Percentiles rank a stretch among this genome's conserved stretches.
Evolutionary conservation across 1,140 invertebrate species (phyloP).

Genomic region (Stratiolaelaps scimitus): DNA sequence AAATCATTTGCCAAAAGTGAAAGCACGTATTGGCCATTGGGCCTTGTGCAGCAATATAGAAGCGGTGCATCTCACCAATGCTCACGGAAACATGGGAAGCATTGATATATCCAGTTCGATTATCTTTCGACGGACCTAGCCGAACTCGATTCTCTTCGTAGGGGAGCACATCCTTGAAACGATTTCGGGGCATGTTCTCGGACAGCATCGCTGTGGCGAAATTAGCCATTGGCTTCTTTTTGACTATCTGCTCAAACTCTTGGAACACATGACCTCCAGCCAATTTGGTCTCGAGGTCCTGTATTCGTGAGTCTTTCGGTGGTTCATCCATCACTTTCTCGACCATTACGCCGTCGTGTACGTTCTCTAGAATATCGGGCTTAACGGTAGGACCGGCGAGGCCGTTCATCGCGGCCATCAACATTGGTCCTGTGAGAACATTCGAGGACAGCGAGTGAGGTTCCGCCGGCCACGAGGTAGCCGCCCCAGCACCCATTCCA

Average conservation of each 20-base stretch:
- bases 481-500: too few relatives aligned
- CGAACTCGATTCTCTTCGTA: conserved; percentile 74
- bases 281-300: conserved; percentile 63
- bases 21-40: conserved; percentile 50
- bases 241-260: conserved; percentile 73
- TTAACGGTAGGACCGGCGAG: conserved; percentile 39
- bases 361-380: conserved; percentile 40
- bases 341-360: conserved; percentile 41
- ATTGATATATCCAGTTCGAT: conserved; percentile 74
- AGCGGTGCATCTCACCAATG: conserved; percentile 47
- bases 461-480: too few relatives aligned
- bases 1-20: conserved; percentile 73
- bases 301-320: conserved; percentile 49
- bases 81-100: conserved; percentile 67
- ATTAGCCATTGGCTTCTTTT: conserved; percentile 55
- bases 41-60: conserved; percentile 70
- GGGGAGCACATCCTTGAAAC: conserved; percentile 61
- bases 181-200: conserved; percentile 50
- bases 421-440: conserved; percentile 39
- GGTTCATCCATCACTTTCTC: conserved; percentile 36
- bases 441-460: conserved; percentile 33
- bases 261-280: conserved; percentile 64
- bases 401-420: conserved; percentile 44
- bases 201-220: conserved; percentile 53
- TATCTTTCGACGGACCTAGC: conserved; percentile 59